phyloP scores from a whole-genome alignment of 2,888 invertebrate species.

The Oxyscelio sp. region DNA sequence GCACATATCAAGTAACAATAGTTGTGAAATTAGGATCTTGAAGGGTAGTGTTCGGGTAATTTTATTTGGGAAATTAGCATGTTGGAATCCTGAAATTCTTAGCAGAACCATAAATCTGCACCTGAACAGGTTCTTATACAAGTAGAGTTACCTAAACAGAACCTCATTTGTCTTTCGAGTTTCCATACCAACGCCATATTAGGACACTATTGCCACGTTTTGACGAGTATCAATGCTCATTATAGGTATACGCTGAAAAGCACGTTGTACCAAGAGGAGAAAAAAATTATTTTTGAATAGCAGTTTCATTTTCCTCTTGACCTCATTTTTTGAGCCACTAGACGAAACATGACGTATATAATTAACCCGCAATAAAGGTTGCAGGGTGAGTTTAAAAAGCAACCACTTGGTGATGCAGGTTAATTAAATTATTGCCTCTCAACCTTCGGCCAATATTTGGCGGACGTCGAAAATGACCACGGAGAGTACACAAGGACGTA shows the following conservation, averaged over 20 bases:
- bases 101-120: too few species aligned
- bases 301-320: constrained; percentile 18
- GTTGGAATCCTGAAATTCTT: too few species aligned
- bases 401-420: constrained; percentile 35
- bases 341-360: constrained; percentile 31
- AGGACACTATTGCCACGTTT: too few species aligned
- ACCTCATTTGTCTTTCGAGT: too few species aligned
- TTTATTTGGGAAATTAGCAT: too few species aligned
- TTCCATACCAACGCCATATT: too few species aligned
- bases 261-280: background rate
- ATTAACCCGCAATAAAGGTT: constrained; percentile 45
- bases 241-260: background rate
- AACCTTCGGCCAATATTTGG: constrained; percentile 49
- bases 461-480: constrained; percentile 37
- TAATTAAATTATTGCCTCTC: constrained; percentile 62
- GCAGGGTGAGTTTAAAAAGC: constrained; percentile 35
- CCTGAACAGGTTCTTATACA: too few species aligned
- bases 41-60: too few species aligned
- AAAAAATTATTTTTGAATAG: constrained; percentile 17
- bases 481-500: constrained; percentile 16
- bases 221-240: constrained; percentile 7
- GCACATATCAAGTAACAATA: too few species aligned
- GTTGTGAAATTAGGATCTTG: too few species aligned
- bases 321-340: constrained; percentile 13
- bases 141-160: too few species aligned